Evolutionary conservation across 2,888 invertebrate species (phyloP), one percentile per base, ranked within the genome.

Genomic region (Leptogaster cylindrica): DNA sequence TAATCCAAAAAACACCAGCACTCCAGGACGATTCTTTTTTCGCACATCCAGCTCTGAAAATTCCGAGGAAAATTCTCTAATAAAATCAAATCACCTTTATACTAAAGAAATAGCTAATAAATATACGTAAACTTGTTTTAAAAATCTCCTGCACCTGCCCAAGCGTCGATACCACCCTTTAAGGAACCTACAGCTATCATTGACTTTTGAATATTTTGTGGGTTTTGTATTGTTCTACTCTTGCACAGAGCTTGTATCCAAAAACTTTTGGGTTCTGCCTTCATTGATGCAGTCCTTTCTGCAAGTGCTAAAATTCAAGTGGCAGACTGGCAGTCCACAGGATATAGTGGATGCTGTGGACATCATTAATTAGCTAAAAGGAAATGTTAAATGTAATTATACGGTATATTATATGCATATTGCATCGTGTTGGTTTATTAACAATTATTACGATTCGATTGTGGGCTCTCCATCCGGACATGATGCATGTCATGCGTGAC

Each of bases 61-160:
- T n/a, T n/a, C 90, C 90, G 90, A 91, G 0, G 89, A 89, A 0
- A 90, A 89, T 0, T 91, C 83, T 0, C 90, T 90, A 2, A 86
- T 84, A 0, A 90, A 79, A 71, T 87, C 85, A 82, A 88, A 87
- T 10, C 83, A 78, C 20, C 85, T 85, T 14, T 84, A 79, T 1
- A 82, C 77, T 75, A 86, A 81, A 75, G 92, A 92, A 2, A 90
- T n/a, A n/a, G n/a, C n/a, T n/a, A n/a, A n/a, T n/a, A n/a, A n/a
- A n/a, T n/a, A n/a, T n/a, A n/a, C n/a, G n/a, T n/a, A n/a, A n/a
- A n/a, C n/a, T n/a, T n/a, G n/a, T n/a, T 89, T 0, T 92, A 81
- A 0, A 92, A 92, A 0, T 92, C 92, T 0, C 92, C 92, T 0
- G 89, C 92, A 0, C 92, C 92, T 4, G 88, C 85, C 74, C 92